Evolutionary conservation across 2,113 vertebrate genomes (phyloP), one percentile per base, ranked within the genome.

Genomic region (Charina bottae): DNA sequence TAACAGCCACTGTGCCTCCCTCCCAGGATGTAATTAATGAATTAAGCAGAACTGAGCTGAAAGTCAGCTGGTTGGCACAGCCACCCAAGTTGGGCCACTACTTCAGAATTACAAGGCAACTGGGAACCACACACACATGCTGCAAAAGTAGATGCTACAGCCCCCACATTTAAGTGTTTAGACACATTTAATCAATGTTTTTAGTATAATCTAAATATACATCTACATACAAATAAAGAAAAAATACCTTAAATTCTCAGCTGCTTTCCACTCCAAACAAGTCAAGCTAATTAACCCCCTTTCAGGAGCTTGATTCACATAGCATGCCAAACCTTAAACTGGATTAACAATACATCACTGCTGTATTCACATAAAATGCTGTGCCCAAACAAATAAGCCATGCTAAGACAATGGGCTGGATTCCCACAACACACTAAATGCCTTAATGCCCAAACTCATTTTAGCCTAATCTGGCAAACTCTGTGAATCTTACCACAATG

Each of bases 111-210:
- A 53, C 33, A 33, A 59, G 9, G 60, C 60, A 86, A 53, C 24
- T 21, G 28, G 53, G 46, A 91, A 56, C n/a, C 56, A 53, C 58
- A 72, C 12, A 28, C 60, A 9, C 17, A 5, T 24, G 2, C 53
- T 46, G 8, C 33, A 58, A 19, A 26, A 72, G 15, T 87, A 46
- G 54, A 83, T 49, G 42, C 64, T 33, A 90, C 55, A 58, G 5
- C 88, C n/a, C 21, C 54, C 86, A 23, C 19, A 60, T 46, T 26
- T 33, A n/a, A 58, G n/a, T 85, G 13, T 53, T 53, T n/a, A 37
- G 56, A 60, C 53, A 46, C 60, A 68, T 68, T 4, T 72, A 91
- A 91, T 87, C 53, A 91, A 28, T 72, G 72, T 78, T 78, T 60
- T 56, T 64, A 46, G 60, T 78, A 33, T 91, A 91, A 91, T 91